Base-by-base conservation (phyloP, 2,888 invertebrate genomes). In the Selenia dentaria region DNA sequence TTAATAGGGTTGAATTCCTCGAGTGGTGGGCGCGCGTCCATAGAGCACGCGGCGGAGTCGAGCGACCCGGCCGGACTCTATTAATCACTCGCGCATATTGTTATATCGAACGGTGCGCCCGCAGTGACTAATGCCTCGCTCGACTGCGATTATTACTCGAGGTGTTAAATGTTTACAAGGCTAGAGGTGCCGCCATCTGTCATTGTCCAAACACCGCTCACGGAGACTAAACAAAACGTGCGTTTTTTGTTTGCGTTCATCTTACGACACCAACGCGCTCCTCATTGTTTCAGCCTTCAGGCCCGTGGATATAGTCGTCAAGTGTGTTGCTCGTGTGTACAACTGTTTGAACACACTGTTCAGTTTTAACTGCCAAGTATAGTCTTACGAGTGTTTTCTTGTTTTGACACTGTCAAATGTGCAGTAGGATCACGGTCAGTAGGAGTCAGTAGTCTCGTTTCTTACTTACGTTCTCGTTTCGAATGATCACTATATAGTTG, bases 141-240 rank as follows among this genome's bases (percentile, higher is more conserved):
- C 55, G 57, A 28, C 54, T 38, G 48, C 51, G 54, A 49, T 47
- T 48, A 52, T 46, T 45, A 53, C 56, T 36, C 34, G 67, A 82
- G 78, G 80, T 83, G 82, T 82, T 75, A 82, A 79, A 80, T 79
- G 78, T 79, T 81, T 75, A 80, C 77, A 76, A 68, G 72, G 70
- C 64, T 62, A 67, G 65, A 72, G 68, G 67, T 65, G 64, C 67
- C 55, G 67, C 71, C 71, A 80, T 80, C 72, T 70, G 74, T 80
- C 75, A 67, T 59, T 76, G 79, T 81, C 81, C 69, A 71, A 74
- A 74, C 72, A 74, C 38, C 63, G 64, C 59, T 60, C 56, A 42
- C 55, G 38, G 49, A 57, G 55, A 33, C 47, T 37, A 64, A 67
- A 70, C 67, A 65, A 66, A 45, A 45, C 34, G 40, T 24, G 16